A percentile compares a stretch with the other conserved stretches of the same genome.
Evolutionary conservation across 2,888 invertebrate species (phyloP).

Genomic region (Aphodius sticticus): DNA sequence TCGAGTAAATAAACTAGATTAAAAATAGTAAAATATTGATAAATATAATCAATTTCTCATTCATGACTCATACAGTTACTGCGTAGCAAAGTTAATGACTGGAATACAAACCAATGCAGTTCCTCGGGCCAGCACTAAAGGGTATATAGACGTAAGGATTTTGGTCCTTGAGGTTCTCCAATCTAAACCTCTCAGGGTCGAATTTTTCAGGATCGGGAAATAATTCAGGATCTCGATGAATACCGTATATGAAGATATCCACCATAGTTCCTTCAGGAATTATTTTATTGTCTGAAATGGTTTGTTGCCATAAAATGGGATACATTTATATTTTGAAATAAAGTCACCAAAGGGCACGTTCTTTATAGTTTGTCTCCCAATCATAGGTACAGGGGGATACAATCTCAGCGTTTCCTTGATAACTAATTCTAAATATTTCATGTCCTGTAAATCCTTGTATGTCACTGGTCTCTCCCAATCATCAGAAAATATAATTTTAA

Average conservation of each 20-base stretch:
- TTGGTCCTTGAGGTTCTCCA: slow-evolving; percentile 47
- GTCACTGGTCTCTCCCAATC: slow-evolving; percentile 18
- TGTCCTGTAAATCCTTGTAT: slow-evolving; percentile 26
- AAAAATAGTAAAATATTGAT: not conserved
- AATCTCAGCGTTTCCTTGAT: slow-evolving; percentile 30
- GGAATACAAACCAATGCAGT: slow-evolving; percentile 45
- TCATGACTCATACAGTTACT: no score
- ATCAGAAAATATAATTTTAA: slow-evolving; percentile 19
- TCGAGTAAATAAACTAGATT: not conserved
- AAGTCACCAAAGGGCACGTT: slow-evolving; percentile 27
- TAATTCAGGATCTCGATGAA: slow-evolving; percentile 59
- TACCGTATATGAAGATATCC: slow-evolving; percentile 29
- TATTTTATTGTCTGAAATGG: slow-evolving; percentile 28
- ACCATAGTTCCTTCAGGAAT: slow-evolving; percentile 36
- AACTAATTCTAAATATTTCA: slow-evolving; percentile 33
- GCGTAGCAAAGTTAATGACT: no score
- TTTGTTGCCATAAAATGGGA: not conserved
- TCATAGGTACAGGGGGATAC: slow-evolving; percentile 31
- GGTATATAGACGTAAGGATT: slow-evolving; percentile 53
- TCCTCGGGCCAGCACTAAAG: slow-evolving; percentile 54
- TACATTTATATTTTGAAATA: not conserved
- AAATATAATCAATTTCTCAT: no score
- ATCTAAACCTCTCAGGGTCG: slow-evolving; percentile 54
- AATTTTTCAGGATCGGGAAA: slow-evolving; percentile 58
- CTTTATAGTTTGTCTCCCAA: slow-evolving; percentile 29